Evolutionary conservation across 2,888 invertebrate species (phyloP), one percentile per base, ranked within the genome.

Genomic region (Sarcophaga variegata): DNA sequence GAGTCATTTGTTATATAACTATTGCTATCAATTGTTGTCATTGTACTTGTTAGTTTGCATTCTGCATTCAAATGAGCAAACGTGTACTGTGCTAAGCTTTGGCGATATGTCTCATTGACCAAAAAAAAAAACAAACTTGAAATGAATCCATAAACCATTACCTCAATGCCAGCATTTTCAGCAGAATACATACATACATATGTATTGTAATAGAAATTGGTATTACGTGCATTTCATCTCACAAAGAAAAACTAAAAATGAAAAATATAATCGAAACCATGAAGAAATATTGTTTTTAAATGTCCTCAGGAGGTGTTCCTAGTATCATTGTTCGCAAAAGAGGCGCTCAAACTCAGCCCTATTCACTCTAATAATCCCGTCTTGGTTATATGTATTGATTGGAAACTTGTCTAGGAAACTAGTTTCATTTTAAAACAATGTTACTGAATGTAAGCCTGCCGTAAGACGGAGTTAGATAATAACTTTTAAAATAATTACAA

Each of bases 1-100:
- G 63, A 79, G 83, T 83, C 79, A 84, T 76, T 75, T 82, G 77
- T 82, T 83, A 69, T 63, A 54, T 69, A 83, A 79, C 83, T 83
- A 69, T 79, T 75, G 80, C 79, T 84, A 84, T 84, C 83, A 84
- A 84, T 80, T 84, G 79, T 70, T 64, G 60, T 59, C 54, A 74
- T 83, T 83, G 83, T 74, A 78, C 37, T 37, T 66, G 22, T 67
- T 72, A 74, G 54, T 78, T 69, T 79, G 79, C 60, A 63, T 80
- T 84, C 80, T 80, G 80, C 69, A 84, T 80, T 76, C 27, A 75
- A 84, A 84, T 80, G 70, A 84, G 75, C 59, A 75, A 60, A 60
- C 63, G 25, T 47, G n/a, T 60, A 76, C 80, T 37, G 66, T 60
- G 25, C 66, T 54, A 63, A 25, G 25, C 14, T 64, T 37, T 66